Base-by-base conservation (phyloP, 2,888 invertebrate genomes). In the Monochamus alternatus region DNA sequence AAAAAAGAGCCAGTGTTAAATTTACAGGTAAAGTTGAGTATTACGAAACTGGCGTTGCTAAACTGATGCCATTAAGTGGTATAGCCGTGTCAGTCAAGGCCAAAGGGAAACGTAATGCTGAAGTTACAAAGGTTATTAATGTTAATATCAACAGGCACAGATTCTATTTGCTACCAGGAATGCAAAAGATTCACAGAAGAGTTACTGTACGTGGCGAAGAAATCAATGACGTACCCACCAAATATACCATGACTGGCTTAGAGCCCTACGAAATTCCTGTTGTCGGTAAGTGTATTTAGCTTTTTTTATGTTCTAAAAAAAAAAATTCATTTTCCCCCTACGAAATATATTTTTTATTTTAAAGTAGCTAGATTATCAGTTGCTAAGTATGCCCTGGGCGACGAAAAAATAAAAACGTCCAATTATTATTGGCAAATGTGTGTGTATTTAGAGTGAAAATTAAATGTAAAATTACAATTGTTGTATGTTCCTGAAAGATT, bases 231-330 rank as follows among this genome's bases (percentile, higher is more conserved):
- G 91, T 93, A 84, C 94, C 94, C 38, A 93, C 93, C 78, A 91
- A 91, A 78, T 94, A 94, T 84, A 91, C 92, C 66, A 90, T 93
- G 83, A 92, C 91, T 81, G 94, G 94, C 44, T 89, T 94, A 74
- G 92, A 93, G 84, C 90, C 90, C 84, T 92, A 93, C 85, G 93
- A 94, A 87, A 88, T 93, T n/a, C 93, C 94, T 68, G 93, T 93
- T 82, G 92, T 94, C 82, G 94, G 94, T 93, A 89, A 90, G 90
- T 84, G 44, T 51, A 12, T 22, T 22, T 22, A 22, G 1, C 22
- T 22, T 22, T 22, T 22, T 22, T 22, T 1, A 22, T 22, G 22
- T 22, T 22, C 22, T 22, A 22, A 0, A 22, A 22, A 22, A 22
- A 22, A 22, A 22, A 0, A 22, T 22, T 22, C 22, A 22, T 22